Evolutionary conservation across 2,113 vertebrate genomes (phyloP).

Genomic region (Sigmodon hispidus): DNA sequence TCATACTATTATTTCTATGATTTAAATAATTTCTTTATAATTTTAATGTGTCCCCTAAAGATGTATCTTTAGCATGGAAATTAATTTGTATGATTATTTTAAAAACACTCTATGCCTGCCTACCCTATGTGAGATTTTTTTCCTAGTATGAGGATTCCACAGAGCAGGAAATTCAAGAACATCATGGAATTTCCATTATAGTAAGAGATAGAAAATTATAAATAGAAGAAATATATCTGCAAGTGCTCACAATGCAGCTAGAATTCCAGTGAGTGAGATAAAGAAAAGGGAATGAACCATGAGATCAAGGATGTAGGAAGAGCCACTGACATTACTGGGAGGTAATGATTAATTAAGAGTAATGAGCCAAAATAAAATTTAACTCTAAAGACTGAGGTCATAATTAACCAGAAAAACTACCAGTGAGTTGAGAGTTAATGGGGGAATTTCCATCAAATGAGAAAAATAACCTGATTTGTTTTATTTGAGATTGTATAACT

Average conservation of each 20-base stretch:
- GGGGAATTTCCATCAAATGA: not conserved
- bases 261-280: not conserved
- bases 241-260: not conserved
- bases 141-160: not conserved
- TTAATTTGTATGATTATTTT: not conserved
- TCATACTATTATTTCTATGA: not conserved
- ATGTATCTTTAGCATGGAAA: not conserved
- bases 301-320: not conserved
- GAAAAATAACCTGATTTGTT: not conserved
- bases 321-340: too few relatives aligned
- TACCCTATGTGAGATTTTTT: not conserved
- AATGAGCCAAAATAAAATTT: too few relatives aligned
- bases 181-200: not conserved
- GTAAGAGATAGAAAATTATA: not conserved
- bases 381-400: too few relatives aligned
- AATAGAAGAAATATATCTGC: not conserved
- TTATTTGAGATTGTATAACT: not conserved
- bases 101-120: not conserved
- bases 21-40: constrained; percentile 37
- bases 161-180: not conserved
- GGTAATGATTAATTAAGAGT: not conserved
- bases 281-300: fast-evolving
- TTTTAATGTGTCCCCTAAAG: not conserved
- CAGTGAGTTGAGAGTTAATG: not conserved
- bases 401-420: too few relatives aligned